Evolutionary conservation across 2,113 vertebrate species (phyloP).

Genomic region (Chitala chitala): DNA sequence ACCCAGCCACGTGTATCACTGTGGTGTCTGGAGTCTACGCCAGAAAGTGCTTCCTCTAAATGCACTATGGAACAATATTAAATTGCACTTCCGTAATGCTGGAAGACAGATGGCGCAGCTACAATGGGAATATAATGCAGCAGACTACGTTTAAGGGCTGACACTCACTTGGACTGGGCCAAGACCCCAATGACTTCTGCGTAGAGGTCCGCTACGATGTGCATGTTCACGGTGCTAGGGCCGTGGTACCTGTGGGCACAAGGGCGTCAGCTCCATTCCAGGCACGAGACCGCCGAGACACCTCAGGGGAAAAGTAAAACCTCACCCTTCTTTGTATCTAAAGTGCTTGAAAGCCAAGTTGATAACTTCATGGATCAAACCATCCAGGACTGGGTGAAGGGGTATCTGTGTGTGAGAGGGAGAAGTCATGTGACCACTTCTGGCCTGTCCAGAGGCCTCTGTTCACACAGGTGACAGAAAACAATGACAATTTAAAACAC

Average conservation of each 20-base stretch:
- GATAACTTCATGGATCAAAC: slow-evolving; percentile 93
- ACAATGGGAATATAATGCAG: background rate
- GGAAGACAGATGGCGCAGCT: background rate
- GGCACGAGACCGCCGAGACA: background rate
- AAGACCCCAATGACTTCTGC: slow-evolving; percentile 96
- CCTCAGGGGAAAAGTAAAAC: background rate
- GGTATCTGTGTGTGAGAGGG: slow-evolving; percentile 72
- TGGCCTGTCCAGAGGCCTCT: background rate
- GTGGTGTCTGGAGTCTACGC: no score
- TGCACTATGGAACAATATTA: background rate
- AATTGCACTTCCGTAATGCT: background rate
- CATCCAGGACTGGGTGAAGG: slow-evolving; percentile 92
- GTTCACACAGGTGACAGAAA: background rate
- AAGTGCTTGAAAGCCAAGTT: slow-evolving; percentile 98
- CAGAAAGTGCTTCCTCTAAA: no score
- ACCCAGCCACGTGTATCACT: background rate
- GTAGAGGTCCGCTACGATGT: slow-evolving; percentile 96
- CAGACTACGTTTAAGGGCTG: background rate
- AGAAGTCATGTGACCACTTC: slow-evolving; percentile 8
- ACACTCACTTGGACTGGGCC: slow-evolving; percentile 91
- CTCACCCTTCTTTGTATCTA: slow-evolving; percentile 98
- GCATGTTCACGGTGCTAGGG: slow-evolving; percentile 98
- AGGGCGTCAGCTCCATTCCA: background rate
- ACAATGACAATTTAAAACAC: background rate
- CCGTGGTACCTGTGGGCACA: slow-evolving; percentile 78